Base-by-base conservation (phyloP, 2,113 vertebrate species). In the Notiomystis cincta region DNA sequence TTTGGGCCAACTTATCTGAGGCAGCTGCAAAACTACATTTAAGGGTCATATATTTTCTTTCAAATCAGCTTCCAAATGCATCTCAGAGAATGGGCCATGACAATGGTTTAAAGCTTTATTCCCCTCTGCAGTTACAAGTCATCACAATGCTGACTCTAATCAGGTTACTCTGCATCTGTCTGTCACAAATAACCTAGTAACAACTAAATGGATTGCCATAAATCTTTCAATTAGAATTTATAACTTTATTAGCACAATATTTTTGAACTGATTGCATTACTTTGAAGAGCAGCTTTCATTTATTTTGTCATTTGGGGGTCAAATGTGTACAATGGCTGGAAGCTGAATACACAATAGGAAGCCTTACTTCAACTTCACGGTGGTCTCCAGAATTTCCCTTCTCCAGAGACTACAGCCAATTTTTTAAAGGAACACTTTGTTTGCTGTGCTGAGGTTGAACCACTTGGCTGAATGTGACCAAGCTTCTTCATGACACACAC, bases 231-330 rank as follows among this genome's bases (percentile, higher is more conserved):
- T 99, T 98, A 98, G 97, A 97, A 98, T 97, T 92, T 93, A 97
- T 99, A 99, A 99, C 98, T 98, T 98, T 98, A 98, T 99, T 99
- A 99, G 98, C 97, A 97, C 97, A 96, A 98, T 98, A 98, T 98
- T 98, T 98, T 97, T 98, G 96, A 98, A 98, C 98, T 98, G 97
- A 98, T 98, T 98, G 97, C 98, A 98, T 98, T 98, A 98, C 97
- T 98, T 98, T 98, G 98, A 98, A 98, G 97, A 98, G 98, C 95
- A 97, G 97, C 97, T 98, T 98, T 98, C 97, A 98, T 98, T 98
- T 98, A 98, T 96, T 98, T 97, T 98, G 98, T 98, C 97, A 97
- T 98, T 97, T 95, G 92, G 96, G 98, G 99, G 97, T 98, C 98
- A 98, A 98, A 98, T 93, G 97, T 97, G 97, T 97, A 88, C 97